phyloP scores from a whole-genome alignment of 2,888 invertebrate genomes.

The Spatulosminthurus flaviceps region DNA sequence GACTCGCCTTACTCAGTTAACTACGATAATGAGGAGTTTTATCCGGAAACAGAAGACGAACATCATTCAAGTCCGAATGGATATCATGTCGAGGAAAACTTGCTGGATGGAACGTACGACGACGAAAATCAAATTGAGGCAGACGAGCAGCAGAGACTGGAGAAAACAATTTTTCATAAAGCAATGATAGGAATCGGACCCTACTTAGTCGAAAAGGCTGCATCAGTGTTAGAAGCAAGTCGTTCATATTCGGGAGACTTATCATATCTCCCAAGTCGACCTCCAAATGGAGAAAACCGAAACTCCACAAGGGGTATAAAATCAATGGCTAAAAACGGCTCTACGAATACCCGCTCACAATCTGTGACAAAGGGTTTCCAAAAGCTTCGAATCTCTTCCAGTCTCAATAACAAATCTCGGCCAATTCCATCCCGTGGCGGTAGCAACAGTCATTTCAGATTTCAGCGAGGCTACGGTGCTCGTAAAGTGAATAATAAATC shows the following conservation, averaged over 20 bases:
- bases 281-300: background rate
- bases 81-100: background rate
- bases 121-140: background rate
- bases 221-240: slow-evolving; percentile 21
- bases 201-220: slow-evolving; percentile 31
- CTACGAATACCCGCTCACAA: background rate
- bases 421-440: background rate
- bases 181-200: slow-evolving; percentile 44
- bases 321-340: background rate
- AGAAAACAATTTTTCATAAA: slow-evolving; percentile 33
- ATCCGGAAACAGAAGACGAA: slow-evolving; percentile 32
- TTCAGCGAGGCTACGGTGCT: slow-evolving; percentile 11
- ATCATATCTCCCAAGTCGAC: slow-evolving; percentile 6
- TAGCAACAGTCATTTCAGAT: background rate
- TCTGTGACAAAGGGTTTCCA: slow-evolving; percentile 26
- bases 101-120: background rate
- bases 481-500: slow-evolving; percentile 7
- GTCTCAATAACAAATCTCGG: background rate
- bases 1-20: background rate
- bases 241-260: slow-evolving; percentile 35
- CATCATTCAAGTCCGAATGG: background rate
- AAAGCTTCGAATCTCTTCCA: slow-evolving; percentile 5
- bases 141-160: slow-evolving; percentile 30
- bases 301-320: background rate
- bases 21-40: slow-evolving; percentile 34